These are phyloP conservation scores for Philotrypesis tridentata DNA, from an alignment of 1,140 invertebrate species.

Conservation along the genomic window DNA sequence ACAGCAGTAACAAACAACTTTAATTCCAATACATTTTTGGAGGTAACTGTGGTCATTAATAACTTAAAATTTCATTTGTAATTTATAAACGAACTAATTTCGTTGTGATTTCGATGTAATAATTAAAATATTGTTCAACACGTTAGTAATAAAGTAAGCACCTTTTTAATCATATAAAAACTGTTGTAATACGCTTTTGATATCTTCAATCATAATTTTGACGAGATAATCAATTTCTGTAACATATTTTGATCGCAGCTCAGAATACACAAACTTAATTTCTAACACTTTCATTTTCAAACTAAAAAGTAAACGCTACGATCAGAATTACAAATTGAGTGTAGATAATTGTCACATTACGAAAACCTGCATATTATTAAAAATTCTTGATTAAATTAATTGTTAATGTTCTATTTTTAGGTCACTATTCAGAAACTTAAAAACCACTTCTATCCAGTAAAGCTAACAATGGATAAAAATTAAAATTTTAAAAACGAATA, in stretches of 20 bases:
- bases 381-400: no score
- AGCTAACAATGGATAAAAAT: slow-evolving; percentile 49
- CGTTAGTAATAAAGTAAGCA: slow-evolving; percentile 9
- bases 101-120: neutral
- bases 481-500: slow-evolving; percentile 49
- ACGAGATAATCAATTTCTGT: slow-evolving; percentile 18
- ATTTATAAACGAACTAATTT: neutral
- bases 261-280: slow-evolving; percentile 37
- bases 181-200: neutral
- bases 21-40: slow-evolving; percentile 30
- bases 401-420: no score
- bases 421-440: no score
- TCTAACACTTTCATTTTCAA: neutral
- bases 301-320: no score
- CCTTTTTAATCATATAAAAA: neutral
- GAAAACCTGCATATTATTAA: no score
- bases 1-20: slow-evolving; percentile 23
- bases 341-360: no score
- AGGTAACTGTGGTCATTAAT: slow-evolving; percentile 54
- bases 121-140: slow-evolving; percentile 8
- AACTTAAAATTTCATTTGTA: neutral
- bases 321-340: no score
- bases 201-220: slow-evolving; percentile 39
- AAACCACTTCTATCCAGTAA: slow-evolving; percentile 3
- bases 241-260: slow-evolving; percentile 44